Evolutionary conservation across 2,888 invertebrate species (phyloP).

Genomic region (Gryllus longicercus): DNA sequence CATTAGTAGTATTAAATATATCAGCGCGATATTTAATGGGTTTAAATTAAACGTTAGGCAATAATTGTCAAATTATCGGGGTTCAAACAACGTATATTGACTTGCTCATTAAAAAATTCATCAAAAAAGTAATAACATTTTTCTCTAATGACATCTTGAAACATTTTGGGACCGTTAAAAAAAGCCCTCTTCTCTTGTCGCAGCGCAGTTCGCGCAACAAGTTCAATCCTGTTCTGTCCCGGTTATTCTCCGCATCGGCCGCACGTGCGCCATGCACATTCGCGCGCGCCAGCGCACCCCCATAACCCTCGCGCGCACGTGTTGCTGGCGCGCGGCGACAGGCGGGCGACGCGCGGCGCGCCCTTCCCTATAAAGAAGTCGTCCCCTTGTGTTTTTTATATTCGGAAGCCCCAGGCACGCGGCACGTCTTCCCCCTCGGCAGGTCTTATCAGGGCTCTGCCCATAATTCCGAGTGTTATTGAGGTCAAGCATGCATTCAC

Average conservation of each 20-base stretch:
- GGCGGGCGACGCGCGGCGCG: background rate
- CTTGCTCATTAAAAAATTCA: too few species aligned
- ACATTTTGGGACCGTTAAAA: too few species aligned
- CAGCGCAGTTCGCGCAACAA: too few species aligned
- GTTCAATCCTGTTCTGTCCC: background rate
- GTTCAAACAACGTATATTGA: too few species aligned
- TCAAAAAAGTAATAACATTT: too few species aligned
- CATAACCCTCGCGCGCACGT: background rate
- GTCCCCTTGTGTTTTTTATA: constrained; percentile 4
- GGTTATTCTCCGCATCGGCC: background rate
- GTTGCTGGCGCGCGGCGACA: background rate
- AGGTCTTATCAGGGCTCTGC: constrained; percentile 8
- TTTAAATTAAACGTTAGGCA: too few species aligned
- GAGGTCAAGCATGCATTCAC: constrained; percentile 17
- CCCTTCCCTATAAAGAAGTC: background rate
- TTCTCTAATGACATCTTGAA: too few species aligned
- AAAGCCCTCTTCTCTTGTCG: too few species aligned
- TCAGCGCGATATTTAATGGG: too few species aligned
- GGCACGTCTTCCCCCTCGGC: background rate
- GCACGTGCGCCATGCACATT: background rate
- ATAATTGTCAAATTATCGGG: too few species aligned
- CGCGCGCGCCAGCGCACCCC: background rate
- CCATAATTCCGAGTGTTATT: constrained; percentile 2
- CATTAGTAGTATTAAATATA: too few species aligned
- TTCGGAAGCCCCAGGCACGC: background rate